phyloP scores from a whole-genome alignment of 2,888 invertebrate species.

The Protonemura montana region DNA sequence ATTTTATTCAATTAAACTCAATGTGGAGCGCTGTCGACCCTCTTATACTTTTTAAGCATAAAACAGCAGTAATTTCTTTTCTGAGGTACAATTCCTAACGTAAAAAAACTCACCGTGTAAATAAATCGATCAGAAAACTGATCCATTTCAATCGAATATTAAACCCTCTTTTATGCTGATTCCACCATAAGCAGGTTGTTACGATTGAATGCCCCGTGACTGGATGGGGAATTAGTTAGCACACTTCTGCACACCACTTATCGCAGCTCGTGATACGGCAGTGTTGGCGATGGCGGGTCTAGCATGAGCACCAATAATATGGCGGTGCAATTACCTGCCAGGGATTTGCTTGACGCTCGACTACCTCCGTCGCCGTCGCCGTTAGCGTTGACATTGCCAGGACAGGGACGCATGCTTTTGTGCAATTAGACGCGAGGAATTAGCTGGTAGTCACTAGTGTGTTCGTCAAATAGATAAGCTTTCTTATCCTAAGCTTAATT shows the following conservation, averaged over 20 bases:
- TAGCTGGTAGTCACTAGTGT: not conserved
- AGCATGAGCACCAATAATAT: slow-evolving; percentile 19
- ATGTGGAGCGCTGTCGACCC: not conserved
- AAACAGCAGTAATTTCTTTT: too few species aligned
- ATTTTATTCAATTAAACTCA: not conserved
- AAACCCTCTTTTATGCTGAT: not conserved
- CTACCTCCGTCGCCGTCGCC: not conserved
- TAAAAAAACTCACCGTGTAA: too few species aligned
- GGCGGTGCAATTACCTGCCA: not conserved
- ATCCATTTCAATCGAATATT: not conserved
- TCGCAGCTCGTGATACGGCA: not conserved
- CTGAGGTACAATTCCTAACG: too few species aligned
- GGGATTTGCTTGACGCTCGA: not conserved
- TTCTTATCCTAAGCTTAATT: not conserved
- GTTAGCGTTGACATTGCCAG: not conserved
- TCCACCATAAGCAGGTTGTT: slow-evolving; percentile 3
- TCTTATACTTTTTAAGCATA: too few species aligned
- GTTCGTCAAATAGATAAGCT: not conserved
- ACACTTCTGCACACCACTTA: not conserved
- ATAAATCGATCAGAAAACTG: too few species aligned
- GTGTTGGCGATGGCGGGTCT: not conserved
- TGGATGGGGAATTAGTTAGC: not conserved
- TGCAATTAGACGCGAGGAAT: not conserved
- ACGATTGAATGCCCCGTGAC: not conserved
- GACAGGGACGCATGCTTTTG: not conserved